Evolutionary conservation across 2,888 invertebrate genomes (phyloP).

Genomic region (Phaonia tiefii): DNA sequence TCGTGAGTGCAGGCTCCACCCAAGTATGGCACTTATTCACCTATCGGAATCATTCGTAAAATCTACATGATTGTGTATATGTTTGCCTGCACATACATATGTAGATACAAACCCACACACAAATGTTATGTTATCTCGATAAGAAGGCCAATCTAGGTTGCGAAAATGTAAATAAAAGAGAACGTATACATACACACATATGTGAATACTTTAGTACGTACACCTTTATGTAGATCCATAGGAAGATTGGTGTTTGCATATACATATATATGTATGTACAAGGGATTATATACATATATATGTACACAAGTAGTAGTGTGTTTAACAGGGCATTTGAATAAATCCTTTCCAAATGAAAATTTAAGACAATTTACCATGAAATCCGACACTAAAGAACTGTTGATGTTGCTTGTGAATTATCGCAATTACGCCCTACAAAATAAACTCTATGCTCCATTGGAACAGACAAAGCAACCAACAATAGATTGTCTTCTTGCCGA

Average conservation of each 20-base stretch:
- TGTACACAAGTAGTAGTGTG: background rate
- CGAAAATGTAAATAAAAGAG: background rate
- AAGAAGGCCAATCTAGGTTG: background rate
- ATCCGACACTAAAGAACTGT: background rate
- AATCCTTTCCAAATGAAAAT: conserved; percentile 10
- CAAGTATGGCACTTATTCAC: conserved; percentile 2
- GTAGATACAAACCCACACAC: conserved; percentile 2
- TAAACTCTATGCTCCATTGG: conserved; percentile 9
- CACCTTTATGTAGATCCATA: too few relatives aligned
- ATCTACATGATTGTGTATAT: background rate
- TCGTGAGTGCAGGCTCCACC: conserved; percentile 25
- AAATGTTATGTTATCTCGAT: too few relatives aligned
- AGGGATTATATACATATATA: background rate
- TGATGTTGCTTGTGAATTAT: conserved; percentile 28
- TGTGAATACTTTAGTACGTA: too few relatives aligned
- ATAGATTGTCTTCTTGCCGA: background rate
- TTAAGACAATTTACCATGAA: conserved; percentile 12
- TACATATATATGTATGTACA: too few relatives aligned
- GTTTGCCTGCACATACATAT: background rate
- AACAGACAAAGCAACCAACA: background rate
- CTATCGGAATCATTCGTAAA: background rate
- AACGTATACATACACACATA: too few relatives aligned
- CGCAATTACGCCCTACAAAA: conserved; percentile 29
- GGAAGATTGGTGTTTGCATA: too few relatives aligned
- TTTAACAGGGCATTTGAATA: conserved; percentile 5